These are phyloP conservation scores for Apamea crenata DNA, from an alignment of 2,888 invertebrate genomes.

Conservation along the genomic window DNA sequence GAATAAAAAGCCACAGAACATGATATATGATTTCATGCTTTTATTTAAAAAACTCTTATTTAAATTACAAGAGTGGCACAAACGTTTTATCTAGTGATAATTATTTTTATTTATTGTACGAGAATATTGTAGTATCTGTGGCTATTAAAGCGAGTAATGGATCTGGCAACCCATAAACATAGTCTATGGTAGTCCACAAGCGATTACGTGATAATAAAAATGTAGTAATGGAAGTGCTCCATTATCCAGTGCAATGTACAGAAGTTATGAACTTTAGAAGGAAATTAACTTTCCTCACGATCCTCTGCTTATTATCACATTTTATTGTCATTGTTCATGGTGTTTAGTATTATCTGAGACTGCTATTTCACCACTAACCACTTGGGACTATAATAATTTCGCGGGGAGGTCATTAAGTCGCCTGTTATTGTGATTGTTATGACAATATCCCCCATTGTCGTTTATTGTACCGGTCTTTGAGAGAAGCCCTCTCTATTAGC, in stretches of 20 bases:
- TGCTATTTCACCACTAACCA: constrained; percentile 25
- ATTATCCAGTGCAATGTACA: constrained; percentile 48
- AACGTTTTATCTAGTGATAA: background rate
- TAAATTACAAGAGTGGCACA: background rate
- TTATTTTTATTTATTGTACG: background rate
- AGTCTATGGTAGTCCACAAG: constrained; percentile 28
- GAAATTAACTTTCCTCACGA: constrained; percentile 43
- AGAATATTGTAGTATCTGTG: background rate
- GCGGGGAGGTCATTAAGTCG: constrained; percentile 33
- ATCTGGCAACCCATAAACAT: constrained; percentile 29
- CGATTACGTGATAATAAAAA: constrained; percentile 45
- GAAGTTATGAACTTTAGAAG: constrained; percentile 53
- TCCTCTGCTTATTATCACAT: constrained; percentile 41
- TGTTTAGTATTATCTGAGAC: constrained; percentile 39
- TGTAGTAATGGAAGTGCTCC: constrained; percentile 38
- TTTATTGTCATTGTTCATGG: constrained; percentile 43
- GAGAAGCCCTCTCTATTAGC: constrained; percentile 35
- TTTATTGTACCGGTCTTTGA: constrained; percentile 31
- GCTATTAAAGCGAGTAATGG: constrained; percentile 23
- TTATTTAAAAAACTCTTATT: background rate
- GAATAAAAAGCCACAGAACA: constrained; percentile 20
- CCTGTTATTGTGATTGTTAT: constrained; percentile 52
- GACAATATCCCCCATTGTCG: constrained; percentile 39
- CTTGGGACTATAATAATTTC: constrained; percentile 36
- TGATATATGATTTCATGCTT: constrained; percentile 3